These are phyloP conservation scores for Steinernema carpocapsae DNA, from an alignment of 2,888 invertebrate genomes.

Conservation along the genomic window DNA sequence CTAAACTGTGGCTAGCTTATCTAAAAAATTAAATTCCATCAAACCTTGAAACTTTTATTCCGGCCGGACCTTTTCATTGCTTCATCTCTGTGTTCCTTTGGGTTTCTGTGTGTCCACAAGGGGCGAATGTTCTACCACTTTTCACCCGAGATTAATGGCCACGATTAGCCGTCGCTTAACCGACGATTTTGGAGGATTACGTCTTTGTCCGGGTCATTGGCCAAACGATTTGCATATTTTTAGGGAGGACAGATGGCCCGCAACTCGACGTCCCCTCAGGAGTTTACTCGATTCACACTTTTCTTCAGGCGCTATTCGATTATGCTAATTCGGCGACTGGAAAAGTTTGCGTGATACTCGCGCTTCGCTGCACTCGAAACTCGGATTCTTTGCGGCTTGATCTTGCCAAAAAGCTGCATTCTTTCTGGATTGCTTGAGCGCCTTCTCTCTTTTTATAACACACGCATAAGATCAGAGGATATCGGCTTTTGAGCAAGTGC, in stretches of 20 bases:
- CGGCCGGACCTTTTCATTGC: not conserved
- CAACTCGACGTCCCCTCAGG: not conserved
- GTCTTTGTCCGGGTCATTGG: not conserved
- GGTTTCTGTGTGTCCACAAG: not conserved
- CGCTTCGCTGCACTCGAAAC: not conserved
- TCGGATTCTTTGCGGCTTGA: not conserved
- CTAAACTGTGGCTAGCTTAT: no score
- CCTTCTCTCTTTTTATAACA: no score
- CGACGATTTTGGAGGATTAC: constrained; percentile 17
- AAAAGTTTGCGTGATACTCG: not conserved
- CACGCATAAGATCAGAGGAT: no score
- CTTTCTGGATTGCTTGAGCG: no score
- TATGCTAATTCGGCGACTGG: constrained; percentile 10
- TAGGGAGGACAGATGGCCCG: not conserved
- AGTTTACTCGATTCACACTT: constrained; percentile 11
- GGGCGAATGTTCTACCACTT: not conserved
- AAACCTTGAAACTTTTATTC: no score
- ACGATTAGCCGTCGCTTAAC: constrained; percentile 24
- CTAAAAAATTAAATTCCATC: no score
- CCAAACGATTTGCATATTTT: constrained; percentile 18
- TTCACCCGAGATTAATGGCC: not conserved
- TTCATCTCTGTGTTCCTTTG: no score
- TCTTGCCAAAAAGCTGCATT: no score
- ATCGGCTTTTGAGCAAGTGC: no score
- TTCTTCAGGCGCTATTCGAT: constrained; percentile 1